These are phyloP conservation scores for Patella pellucida DNA, from an alignment of 2,888 invertebrate genomes.

Conservation along the genomic window DNA sequence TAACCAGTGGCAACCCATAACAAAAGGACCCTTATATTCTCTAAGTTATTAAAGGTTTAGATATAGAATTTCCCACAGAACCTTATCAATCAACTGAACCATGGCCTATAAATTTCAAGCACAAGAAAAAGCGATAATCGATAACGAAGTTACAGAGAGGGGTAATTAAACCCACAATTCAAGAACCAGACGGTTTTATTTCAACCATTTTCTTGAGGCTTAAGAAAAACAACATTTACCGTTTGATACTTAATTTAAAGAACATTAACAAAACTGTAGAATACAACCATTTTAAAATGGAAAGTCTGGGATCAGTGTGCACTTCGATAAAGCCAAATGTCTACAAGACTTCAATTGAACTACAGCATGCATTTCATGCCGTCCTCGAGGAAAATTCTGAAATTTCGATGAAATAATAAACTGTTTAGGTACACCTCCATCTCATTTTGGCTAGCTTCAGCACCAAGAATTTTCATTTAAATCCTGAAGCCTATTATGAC, in stretches of 20 bases:
- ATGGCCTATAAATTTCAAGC: neutral
- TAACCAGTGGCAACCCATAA: neutral
- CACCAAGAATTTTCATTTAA: too few relatives aligned
- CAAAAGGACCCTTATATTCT: neutral
- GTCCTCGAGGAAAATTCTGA: neutral
- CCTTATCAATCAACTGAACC: neutral
- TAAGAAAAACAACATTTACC: neutral
- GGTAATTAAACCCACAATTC: neutral
- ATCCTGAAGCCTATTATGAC: too few relatives aligned
- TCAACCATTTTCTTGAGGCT: neutral
- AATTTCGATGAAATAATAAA: neutral
- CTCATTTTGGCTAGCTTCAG: too few relatives aligned
- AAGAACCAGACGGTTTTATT: neutral
- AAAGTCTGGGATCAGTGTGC: neutral
- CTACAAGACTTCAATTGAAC: too few relatives aligned
- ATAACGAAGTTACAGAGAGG: neutral
- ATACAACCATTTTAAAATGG: neutral
- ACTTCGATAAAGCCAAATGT: neutral
- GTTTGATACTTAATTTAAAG: neutral
- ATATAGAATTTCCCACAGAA: neutral
- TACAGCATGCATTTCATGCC: too few relatives aligned
- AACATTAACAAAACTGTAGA: neutral
- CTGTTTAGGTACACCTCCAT: too few relatives aligned
- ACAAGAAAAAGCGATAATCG: neutral
- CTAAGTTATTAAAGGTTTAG: neutral